These are phyloP conservation scores for Plagodis dolabraria DNA, from an alignment of 2,888 invertebrate genomes.

Conservation along the genomic window DNA sequence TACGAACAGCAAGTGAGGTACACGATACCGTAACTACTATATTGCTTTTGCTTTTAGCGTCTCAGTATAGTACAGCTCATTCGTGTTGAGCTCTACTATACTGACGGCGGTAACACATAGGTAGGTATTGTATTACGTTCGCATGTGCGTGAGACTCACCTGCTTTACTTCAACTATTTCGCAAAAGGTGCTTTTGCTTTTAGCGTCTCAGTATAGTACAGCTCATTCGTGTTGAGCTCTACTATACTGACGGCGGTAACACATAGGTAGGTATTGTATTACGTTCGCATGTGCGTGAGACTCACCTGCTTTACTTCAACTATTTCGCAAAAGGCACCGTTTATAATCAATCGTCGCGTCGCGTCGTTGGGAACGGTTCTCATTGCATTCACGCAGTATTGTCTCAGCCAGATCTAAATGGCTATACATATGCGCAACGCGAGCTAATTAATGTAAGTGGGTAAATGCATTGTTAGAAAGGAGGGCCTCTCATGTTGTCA, in stretches of 20 bases:
- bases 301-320: conserved; percentile 16
- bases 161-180: conserved; percentile 15
- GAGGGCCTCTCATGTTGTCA: neutral
- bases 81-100: too few species aligned
- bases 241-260: too few species aligned
- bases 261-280: neutral
- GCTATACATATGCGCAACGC: conserved; percentile 24
- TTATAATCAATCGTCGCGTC: conserved; percentile 12
- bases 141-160: conserved; percentile 16
- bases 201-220: too few species aligned
- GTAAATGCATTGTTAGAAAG: conserved; percentile 9
- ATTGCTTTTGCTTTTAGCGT: too few species aligned
- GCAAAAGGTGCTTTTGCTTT: neutral
- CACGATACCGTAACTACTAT: too few species aligned
- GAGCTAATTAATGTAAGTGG: conserved; percentile 13
- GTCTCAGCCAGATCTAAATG: conserved; percentile 23
- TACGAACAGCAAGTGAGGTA: too few species aligned
- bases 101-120: neutral
- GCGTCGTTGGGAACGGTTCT: conserved; percentile 15
- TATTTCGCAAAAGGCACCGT: conserved; percentile 6
- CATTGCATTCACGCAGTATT: conserved; percentile 20
- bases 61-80: too few species aligned
- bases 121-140: neutral
- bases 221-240: too few species aligned
- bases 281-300: conserved; percentile 13